Evolutionary conservation across 2,888 invertebrate species (phyloP).

Genomic region (Ametastegia equiseti): DNA sequence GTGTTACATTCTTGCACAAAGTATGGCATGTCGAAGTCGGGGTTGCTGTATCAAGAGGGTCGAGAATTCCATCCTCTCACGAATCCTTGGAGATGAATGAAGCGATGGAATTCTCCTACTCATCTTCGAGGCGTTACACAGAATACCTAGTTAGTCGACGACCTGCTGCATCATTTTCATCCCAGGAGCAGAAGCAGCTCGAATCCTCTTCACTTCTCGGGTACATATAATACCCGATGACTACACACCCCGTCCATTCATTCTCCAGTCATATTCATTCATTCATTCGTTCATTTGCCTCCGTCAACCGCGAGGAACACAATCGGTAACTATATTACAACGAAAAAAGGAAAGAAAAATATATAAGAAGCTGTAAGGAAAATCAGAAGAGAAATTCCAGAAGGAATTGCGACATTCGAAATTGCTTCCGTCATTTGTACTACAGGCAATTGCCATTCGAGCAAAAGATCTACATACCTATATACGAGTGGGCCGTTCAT

Average conservation of each 20-base stretch:
- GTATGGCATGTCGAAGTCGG: neutral
- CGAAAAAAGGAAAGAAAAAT: neutral
- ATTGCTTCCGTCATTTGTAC: neutral
- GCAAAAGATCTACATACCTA: neutral
- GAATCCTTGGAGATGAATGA: slow-evolving; percentile 63
- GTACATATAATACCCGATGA: slow-evolving; percentile 26
- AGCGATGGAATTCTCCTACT: slow-evolving; percentile 69
- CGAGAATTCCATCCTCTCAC: neutral
- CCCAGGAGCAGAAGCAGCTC: slow-evolving; percentile 50
- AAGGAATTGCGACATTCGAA: neutral
- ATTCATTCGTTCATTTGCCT: neutral
- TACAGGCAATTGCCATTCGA: neutral
- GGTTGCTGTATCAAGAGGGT: neutral
- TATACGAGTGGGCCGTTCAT: neutral
- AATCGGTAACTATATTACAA: neutral
- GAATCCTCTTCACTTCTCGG: slow-evolving; percentile 15
- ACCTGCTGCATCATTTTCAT: slow-evolving; percentile 56
- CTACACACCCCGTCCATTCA: slow-evolving; percentile 20
- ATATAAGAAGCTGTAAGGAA: neutral
- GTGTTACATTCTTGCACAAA: neutral
- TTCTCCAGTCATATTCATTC: neutral
- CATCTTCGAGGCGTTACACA: slow-evolving; percentile 63
- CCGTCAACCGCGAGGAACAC: slow-evolving; percentile 9
- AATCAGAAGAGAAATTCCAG: neutral
- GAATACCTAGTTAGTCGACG: slow-evolving; percentile 35